Evolutionary conservation across 2,797 vertebrate species (phyloP).

Genomic region (Denticeps clupeoides): DNA sequence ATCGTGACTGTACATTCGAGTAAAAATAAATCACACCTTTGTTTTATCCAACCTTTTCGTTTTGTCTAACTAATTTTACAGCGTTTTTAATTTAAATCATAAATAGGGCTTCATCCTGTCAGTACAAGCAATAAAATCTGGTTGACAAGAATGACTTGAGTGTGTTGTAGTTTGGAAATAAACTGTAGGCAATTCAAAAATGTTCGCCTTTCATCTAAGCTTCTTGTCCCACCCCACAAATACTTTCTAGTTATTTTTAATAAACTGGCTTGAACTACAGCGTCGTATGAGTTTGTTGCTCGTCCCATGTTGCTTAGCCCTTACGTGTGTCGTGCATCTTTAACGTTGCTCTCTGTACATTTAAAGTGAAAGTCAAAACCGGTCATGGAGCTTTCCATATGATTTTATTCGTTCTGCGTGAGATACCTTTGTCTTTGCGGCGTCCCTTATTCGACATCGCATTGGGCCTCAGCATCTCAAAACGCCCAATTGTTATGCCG

Average conservation of each 20-base stretch:
- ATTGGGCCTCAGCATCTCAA: no score
- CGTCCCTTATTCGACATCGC: no score
- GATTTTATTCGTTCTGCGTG: no score
- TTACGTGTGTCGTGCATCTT: background rate
- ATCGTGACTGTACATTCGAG: constrained; percentile 15
- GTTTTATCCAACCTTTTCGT: constrained; percentile 3
- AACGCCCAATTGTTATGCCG: no score
- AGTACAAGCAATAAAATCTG: constrained; percentile 14
- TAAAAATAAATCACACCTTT: constrained; percentile 12
- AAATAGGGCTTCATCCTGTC: constrained; percentile 15
- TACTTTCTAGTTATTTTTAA: constrained; percentile 7
- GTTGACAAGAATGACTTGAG: constrained; percentile 13
- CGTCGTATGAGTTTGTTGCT: constrained; percentile 7
- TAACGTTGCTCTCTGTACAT: background rate
- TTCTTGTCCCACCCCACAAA: no score
- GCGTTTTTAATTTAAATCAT: constrained; percentile 9
- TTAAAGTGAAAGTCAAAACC: no score
- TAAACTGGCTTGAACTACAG: constrained; percentile 10
- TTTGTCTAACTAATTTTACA: constrained; percentile 8
- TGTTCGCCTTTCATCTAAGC: constrained; percentile 9
- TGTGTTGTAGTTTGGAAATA: no score
- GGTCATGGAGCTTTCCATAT: no score
- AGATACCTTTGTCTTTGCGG: no score
- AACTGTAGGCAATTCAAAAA: no score
- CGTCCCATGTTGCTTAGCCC: background rate